Evolutionary conservation across 2,797 vertebrate genomes (phyloP).

Genomic region (Oophaga sylvatica): DNA sequence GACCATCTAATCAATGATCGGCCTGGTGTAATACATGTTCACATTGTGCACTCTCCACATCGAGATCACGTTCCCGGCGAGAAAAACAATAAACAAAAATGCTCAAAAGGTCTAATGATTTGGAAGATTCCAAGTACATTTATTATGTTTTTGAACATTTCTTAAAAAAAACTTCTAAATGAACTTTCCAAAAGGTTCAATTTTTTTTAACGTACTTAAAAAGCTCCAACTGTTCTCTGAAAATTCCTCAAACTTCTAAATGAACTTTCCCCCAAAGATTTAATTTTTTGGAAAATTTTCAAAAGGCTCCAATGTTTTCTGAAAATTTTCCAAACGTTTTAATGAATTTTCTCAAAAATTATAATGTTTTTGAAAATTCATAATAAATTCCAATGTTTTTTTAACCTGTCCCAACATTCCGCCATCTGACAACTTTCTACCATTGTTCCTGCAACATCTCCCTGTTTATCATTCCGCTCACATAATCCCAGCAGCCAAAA

Average conservation of each 20-base stretch:
- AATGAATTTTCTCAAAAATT: no score
- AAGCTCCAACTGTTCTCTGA: not conserved
- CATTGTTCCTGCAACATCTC: constrained; percentile 31
- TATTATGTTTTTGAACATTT: no score
- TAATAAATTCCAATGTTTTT: not conserved
- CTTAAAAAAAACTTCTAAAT: no score
- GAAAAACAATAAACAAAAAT: not conserved
- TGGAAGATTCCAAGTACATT: not conserved
- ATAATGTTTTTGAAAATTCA: not conserved
- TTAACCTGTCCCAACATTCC: not conserved
- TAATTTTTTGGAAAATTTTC: no score
- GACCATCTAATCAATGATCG: no score
- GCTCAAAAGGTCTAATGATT: not conserved
- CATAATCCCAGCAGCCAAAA: constrained; percentile 28
- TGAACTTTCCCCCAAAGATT: not conserved
- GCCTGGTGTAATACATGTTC: not conserved
- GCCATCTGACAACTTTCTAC: not conserved
- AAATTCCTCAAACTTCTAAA: not conserved
- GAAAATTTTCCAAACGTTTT: no score
- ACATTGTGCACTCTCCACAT: not conserved
- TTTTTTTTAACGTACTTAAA: not conserved
- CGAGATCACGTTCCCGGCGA: not conserved
- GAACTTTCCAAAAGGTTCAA: no score
- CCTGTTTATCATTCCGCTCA: constrained; percentile 43
- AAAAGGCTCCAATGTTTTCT: no score